Base-by-base conservation (phyloP, 1,140 invertebrate species). In the Bombus impatiens region DNA sequence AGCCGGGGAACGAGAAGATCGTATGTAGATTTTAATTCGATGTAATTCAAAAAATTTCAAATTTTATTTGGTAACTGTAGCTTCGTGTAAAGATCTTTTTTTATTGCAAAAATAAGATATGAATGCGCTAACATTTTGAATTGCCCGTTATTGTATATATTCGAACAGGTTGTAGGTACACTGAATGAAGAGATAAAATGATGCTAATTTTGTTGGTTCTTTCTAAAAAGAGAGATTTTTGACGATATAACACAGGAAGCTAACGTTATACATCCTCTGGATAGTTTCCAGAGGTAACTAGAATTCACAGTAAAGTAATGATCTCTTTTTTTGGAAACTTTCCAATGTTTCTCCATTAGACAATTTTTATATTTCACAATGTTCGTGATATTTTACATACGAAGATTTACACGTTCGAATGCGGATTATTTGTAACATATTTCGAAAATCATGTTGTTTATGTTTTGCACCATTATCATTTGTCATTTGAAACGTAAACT, bases 281-380 rank as follows among this genome's bases (percentile, higher is more conserved):
- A 88, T 67, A 78, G 67, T 37, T 82, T 88, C 87, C 87, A 88
- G 67, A 78, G 70, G 71, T 75, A 75, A 78, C 10, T 75, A 62
- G 70, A 68, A 88, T 76, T 68, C 68, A 84, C 68, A 37, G 76
- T 18, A 86, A 86, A 87, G 80, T 83, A 88, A 88, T 76, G 85
- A 88, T 87, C 74, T 68, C 62, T 75, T 86, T 83, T 83, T 83
- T 88, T 88, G 75, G 87, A 83, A 67, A 37, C 59, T 18, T 53
- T 87, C 87, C 87, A 88, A 87, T 72, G 85, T 65, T 77, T 81
- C 65, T 18, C 65, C 78, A 87, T 75, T 84, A 70, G 68, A 78
- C 68, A 67, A 68, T 85, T 79, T 71, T 78, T 76, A 75, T 53
- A 53, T 44, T 80, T 84, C 25, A 28, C 71, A 67, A 44, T 12